phyloP scores from a whole-genome alignment of 2,888 invertebrate genomes.

The Pollenia amentaria region DNA sequence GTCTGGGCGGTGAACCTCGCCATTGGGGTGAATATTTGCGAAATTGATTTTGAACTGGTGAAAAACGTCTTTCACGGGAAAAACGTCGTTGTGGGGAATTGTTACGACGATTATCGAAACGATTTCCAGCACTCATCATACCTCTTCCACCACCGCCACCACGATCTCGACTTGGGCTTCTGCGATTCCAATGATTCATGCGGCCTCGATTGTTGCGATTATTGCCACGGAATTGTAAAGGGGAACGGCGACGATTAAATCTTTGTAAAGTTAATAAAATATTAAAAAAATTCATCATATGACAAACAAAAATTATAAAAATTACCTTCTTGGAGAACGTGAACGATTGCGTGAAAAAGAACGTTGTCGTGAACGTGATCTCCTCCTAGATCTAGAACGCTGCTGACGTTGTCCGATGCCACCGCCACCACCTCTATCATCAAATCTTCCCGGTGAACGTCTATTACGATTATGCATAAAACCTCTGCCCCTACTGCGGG shows the following conservation, averaged over 20 bases:
- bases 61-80: conserved; percentile 80
- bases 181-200: conserved; percentile 81
- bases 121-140: conserved; percentile 71
- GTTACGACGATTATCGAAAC: conserved; percentile 76
- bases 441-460: conserved; percentile 75
- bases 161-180: conserved; percentile 80
- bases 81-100: conserved; percentile 79
- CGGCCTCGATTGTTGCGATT: conserved; percentile 79
- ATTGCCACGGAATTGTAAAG: conserved; percentile 79
- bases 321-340: conserved; percentile 83
- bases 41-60: conserved; percentile 79
- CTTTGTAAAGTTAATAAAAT: conserved; percentile 72
- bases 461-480: conserved; percentile 70
- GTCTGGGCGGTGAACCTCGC: conserved; percentile 80
- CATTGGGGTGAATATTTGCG: conserved; percentile 82
- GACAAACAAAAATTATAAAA: background rate
- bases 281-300: background rate
- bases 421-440: conserved; percentile 75
- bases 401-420: conserved; percentile 76
- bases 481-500: conserved; percentile 77
- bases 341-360: conserved; percentile 83
- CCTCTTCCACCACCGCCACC: conserved; percentile 77
- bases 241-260: conserved; percentile 82
- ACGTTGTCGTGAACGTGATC: conserved; percentile 80
- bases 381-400: conserved; percentile 82